These are phyloP conservation scores for Cerceris rybyensis DNA, from an alignment of 2,888 invertebrate species.

Conservation along the genomic window DNA sequence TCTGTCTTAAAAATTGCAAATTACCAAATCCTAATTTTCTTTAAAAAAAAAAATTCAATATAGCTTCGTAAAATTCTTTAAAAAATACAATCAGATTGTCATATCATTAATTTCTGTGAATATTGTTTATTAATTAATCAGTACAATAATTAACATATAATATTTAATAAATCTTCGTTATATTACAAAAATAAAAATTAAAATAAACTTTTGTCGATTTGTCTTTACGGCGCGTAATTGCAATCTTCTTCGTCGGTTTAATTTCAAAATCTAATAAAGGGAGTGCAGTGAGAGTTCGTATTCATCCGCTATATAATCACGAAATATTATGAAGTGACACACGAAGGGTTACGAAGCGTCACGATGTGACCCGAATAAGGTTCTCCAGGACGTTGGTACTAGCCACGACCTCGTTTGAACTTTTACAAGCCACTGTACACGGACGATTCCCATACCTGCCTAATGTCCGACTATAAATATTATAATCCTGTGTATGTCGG, in stretches of 20 bases:
- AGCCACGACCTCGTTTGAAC: constrained; percentile 54
- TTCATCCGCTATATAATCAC: constrained; percentile 24
- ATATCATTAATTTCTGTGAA: too few species aligned
- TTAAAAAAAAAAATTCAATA: too few species aligned
- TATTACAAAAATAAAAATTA: too few species aligned
- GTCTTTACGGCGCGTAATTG: not conserved
- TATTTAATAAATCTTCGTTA: too few species aligned
- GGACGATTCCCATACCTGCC: constrained; percentile 64
- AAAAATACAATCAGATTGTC: too few species aligned
- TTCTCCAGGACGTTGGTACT: constrained; percentile 36
- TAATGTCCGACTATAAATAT: constrained; percentile 74
- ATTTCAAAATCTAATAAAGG: not conserved
- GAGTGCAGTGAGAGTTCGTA: not conserved
- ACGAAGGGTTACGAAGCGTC: constrained; percentile 51
- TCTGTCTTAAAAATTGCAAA: too few species aligned
- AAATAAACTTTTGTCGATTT: too few species aligned
- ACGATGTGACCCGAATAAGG: constrained; percentile 61
- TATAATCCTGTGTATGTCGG: constrained; percentile 61
- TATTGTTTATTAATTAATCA: too few species aligned
- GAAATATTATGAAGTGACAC: constrained; percentile 39
- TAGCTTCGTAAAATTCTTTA: too few species aligned
- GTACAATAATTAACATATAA: too few species aligned
- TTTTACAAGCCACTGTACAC: constrained; percentile 50
- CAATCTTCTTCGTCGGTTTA: constrained; percentile 1
- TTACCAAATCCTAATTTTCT: too few species aligned